Percentiles rank a stretch among this genome's conserved stretches.
phyloP scores from a whole-genome alignment of 2,797 vertebrate genomes.

The Varecia variegata region DNA sequence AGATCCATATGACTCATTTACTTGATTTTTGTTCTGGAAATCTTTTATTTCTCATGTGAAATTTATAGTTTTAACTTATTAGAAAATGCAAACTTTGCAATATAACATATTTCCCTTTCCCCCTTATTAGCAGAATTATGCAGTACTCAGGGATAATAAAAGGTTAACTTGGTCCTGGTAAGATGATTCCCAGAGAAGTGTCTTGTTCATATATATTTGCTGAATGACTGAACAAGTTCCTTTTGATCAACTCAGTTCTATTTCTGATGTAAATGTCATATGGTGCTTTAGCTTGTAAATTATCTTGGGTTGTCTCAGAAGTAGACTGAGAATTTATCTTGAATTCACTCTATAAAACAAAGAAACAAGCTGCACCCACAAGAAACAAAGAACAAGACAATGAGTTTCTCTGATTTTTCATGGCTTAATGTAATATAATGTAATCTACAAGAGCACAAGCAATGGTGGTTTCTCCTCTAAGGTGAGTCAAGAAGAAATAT shows the following conservation, averaged over 20 bases:
- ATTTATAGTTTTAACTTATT: constrained; percentile 37
- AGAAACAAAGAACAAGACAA: not conserved
- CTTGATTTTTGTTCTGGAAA: constrained; percentile 45
- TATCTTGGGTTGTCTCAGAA: constrained; percentile 52
- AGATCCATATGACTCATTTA: not conserved
- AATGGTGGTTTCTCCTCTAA: not conserved
- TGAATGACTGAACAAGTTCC: constrained; percentile 35
- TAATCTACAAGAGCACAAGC: not conserved
- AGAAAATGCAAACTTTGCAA: constrained; percentile 36
- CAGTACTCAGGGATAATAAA: not conserved
- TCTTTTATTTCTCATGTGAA: constrained; percentile 35
- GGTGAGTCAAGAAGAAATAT: constrained; percentile 16
- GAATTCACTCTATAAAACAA: constrained; percentile 48
- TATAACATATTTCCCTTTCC: not conserved
- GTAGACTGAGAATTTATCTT: constrained; percentile 48
- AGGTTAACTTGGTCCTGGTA: not conserved
- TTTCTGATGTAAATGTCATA: constrained; percentile 57
- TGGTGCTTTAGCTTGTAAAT: constrained; percentile 46
- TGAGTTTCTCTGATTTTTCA: constrained; percentile 10
- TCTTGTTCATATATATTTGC: constrained; percentile 2
- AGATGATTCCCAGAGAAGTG: not conserved
- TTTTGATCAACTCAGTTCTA: constrained; percentile 29
- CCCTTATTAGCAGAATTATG: not conserved
- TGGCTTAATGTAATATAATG: constrained; percentile 1
- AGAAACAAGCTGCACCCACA: not conserved